Conservation (phyloP, 2,113 vertebrate genomes). For the Lampris megalopsis region DNA sequence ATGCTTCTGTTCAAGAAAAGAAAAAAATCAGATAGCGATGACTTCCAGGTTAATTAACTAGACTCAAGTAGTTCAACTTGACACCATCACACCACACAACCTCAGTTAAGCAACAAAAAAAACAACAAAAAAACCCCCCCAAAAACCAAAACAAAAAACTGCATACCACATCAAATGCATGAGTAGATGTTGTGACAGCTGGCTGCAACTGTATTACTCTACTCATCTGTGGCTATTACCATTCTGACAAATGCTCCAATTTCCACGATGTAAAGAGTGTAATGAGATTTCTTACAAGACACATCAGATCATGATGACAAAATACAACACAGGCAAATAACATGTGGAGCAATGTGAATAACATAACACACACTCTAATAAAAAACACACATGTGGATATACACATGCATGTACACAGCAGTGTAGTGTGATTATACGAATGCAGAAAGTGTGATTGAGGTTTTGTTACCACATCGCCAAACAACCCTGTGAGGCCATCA, state of each 20-base stretch:
- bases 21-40: too few relatives aligned
- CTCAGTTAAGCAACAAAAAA: too few relatives aligned
- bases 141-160: too few relatives aligned
- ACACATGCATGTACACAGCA: neutral
- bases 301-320: slow-evolving; percentile 12
- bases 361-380: neutral
- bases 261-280: neutral
- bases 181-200: neutral
- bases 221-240: neutral
- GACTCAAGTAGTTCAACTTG: too few relatives aligned
- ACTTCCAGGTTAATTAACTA: too few relatives aligned
- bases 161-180: neutral
- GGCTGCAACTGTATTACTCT: neutral
- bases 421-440: neutral
- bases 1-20: too few relatives aligned
- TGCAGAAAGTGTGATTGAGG: neutral
- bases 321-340: neutral
- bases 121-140: too few relatives aligned
- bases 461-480: neutral
- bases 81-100: too few relatives aligned
- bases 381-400: neutral
- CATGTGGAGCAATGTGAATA: neutral
- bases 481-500: neutral
- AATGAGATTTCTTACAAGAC: slow-evolving; percentile 2
- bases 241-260: neutral